A percentile compares a stretch with the other conserved stretches of the same genome.
phyloP scores from a whole-genome alignment of 1,140 invertebrate genomes.

The Papilio polytes region DNA sequence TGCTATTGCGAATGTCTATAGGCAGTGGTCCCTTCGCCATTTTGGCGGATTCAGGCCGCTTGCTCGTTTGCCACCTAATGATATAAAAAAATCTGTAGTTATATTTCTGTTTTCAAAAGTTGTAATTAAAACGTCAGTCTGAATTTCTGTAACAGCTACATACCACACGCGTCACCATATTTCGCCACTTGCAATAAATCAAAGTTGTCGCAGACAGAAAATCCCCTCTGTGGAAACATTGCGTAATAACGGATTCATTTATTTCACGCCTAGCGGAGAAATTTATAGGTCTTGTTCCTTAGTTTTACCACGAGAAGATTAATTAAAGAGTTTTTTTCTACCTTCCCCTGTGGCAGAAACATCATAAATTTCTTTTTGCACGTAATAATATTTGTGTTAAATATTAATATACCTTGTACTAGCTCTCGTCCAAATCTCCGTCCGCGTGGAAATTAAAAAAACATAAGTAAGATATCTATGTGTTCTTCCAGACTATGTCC shows the following conservation, averaged over 20 bases:
- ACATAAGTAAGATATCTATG: no score
- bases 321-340: constrained; percentile 23
- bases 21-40: no score
- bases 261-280: constrained; percentile 29
- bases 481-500: no score
- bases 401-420: no score
- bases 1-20: no score
- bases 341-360: neutral
- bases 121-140: neutral
- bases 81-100: no score
- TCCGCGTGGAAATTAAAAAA: no score
- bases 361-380: constrained; percentile 6
- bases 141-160: neutral
- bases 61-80: no score
- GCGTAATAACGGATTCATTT: constrained; percentile 39
- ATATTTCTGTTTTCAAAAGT: neutral
- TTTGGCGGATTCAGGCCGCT: no score
- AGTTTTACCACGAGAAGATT: constrained; percentile 25
- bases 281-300: constrained; percentile 30
- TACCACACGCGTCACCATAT: constrained; percentile 15
- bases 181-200: constrained; percentile 33
- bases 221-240: constrained; percentile 37
- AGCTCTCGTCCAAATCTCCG: no score
- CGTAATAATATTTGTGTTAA: neutral
- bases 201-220: constrained; percentile 39